Conservation (phyloP, 2,113 vertebrate genomes). For the Bagarius yarrelli region DNA sequence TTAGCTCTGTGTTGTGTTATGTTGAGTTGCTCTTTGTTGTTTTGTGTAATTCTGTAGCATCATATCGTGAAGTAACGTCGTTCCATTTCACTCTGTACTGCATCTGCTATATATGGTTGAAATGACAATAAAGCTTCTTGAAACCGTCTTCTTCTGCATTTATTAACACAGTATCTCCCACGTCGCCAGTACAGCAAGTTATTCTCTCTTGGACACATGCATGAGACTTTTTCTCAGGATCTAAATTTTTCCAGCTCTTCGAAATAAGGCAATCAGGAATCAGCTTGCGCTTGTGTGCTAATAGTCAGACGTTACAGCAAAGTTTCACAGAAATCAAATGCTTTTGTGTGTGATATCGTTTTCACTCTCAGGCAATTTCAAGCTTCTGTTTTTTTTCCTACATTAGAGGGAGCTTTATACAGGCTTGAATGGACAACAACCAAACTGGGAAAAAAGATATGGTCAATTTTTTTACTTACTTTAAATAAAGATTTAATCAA, state of each 20-base stretch:
- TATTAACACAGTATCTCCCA: not conserved
- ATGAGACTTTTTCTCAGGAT: not conserved
- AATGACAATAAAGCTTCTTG: no score
- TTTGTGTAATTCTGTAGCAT: no score
- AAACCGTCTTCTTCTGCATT: no score
- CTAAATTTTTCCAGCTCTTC: not conserved
- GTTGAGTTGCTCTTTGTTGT: no score
- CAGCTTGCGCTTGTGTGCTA: not conserved
- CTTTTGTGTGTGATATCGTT: not conserved
- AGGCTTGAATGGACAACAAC: not conserved
- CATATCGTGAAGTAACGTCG: no score
- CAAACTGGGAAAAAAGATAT: not conserved
- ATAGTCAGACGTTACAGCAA: not conserved
- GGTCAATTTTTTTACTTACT: no score
- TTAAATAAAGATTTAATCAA: no score
- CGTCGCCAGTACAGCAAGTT: not conserved
- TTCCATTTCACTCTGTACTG: no score
- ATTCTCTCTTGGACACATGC: not conserved
- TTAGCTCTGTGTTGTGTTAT: no score
- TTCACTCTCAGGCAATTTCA: not conserved
- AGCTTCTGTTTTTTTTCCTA: not conserved
- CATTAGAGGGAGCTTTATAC: not conserved
- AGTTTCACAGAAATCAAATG: not conserved
- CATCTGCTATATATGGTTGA: no score
- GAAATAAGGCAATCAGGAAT: not conserved